These are phyloP conservation scores for Pseudopodoces humilis DNA, from an alignment of 2,113 vertebrate genomes.

Conservation along the genomic window DNA sequence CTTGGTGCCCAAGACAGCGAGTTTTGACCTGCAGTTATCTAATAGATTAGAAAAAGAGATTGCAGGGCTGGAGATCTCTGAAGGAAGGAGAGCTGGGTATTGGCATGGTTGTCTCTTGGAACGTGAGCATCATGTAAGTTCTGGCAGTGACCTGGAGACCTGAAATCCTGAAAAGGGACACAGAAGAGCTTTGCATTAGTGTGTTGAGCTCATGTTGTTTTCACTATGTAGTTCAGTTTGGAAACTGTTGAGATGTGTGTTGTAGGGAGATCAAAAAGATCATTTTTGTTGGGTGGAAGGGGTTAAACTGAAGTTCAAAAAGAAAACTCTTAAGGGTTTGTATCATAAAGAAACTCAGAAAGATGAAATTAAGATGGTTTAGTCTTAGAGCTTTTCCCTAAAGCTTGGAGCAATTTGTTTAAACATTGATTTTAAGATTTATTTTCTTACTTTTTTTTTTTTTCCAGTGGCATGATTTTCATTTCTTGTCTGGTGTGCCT, in stretches of 20 bases:
- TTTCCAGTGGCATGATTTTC: conserved; percentile 43
- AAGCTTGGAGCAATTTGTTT: conserved; percentile 53
- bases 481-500: conserved; percentile 52
- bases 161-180: not conserved
- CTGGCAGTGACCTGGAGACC: not conserved
- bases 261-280: not conserved
- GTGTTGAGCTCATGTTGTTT: not conserved
- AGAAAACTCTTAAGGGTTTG: not conserved
- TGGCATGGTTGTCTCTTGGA: not conserved
- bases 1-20: not conserved
- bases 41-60: not conserved
- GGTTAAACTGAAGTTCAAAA: not conserved
- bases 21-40: not conserved
- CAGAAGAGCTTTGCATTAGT: not conserved
- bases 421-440: conserved; percentile 54
- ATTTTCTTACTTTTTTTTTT: conserved; percentile 13
- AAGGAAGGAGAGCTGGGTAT: not conserved
- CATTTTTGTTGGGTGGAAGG: not conserved
- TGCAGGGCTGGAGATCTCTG: not conserved
- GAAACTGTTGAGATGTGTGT: not conserved
- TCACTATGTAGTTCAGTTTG: not conserved
- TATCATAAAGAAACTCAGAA: not conserved
- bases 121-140: not conserved
- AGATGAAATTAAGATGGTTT: not conserved
- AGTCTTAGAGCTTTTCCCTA: not conserved